phyloP scores from a whole-genome alignment of 2,888 invertebrate genomes.

The Nowickia ferox region DNA sequence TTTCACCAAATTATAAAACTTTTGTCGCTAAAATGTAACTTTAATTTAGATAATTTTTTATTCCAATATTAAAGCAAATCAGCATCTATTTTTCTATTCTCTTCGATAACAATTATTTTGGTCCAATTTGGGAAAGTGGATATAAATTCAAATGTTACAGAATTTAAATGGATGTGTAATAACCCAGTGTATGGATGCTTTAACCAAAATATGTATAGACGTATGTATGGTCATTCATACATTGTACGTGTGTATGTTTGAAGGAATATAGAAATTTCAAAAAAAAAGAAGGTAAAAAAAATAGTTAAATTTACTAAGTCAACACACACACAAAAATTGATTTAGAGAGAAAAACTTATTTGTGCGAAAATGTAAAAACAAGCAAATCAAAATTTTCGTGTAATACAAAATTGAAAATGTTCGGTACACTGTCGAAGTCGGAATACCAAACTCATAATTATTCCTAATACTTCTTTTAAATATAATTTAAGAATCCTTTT shows the following conservation, averaged over 20 bases:
- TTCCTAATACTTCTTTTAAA: no score
- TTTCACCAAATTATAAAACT: no score
- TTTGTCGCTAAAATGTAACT: no score
- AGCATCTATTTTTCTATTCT: conserved; percentile 8
- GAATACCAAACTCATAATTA: no score
- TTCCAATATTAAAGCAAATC: conserved; percentile 13
- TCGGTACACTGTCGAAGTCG: not conserved
- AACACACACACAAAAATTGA: conserved; percentile 46
- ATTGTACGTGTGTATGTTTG: not conserved
- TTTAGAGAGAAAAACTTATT: conserved; percentile 28
- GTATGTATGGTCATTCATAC: not conserved
- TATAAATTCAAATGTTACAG: conserved; percentile 53
- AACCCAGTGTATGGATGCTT: conserved; percentile 11
- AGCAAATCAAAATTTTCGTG: not conserved
- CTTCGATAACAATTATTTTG: conserved; percentile 52
- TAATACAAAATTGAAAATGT: not conserved
- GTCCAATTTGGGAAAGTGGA: conserved; percentile 50
- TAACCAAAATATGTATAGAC: not conserved
- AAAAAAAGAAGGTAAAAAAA: conserved; percentile 25
- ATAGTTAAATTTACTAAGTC: conserved; percentile 52
- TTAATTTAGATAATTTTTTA: conserved; percentile 5
- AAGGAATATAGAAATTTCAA: not conserved
- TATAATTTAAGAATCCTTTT: no score
- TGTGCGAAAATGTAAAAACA: conserved; percentile 20
- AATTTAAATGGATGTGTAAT: conserved; percentile 60